Evolutionary conservation across 2,888 invertebrate genomes (phyloP).

Genomic region (Atrina japonica): DNA sequence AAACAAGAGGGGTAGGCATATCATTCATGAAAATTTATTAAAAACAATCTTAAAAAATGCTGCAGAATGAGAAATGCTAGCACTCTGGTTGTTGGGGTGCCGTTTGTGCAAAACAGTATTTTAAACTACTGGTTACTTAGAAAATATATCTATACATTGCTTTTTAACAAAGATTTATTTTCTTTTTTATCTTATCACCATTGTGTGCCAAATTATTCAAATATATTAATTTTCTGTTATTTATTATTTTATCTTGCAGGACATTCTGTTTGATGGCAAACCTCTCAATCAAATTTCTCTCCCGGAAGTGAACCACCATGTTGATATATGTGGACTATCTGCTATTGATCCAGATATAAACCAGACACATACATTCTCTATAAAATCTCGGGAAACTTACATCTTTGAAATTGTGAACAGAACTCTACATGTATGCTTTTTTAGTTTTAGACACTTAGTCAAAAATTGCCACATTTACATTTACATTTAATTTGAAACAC

Average conservation of each 20-base stretch:
- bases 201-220: too few relatives aligned
- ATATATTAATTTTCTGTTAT: neutral
- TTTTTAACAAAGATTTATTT: neutral
- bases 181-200: too few relatives aligned
- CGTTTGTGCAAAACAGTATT: neutral
- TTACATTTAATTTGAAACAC: too few relatives aligned
- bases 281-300: slow-evolving; percentile 36
- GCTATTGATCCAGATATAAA: slow-evolving; percentile 53
- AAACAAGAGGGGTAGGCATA: too few relatives aligned
- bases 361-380: slow-evolving; percentile 50
- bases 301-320: slow-evolving; percentile 43
- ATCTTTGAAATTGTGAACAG: slow-evolving; percentile 41
- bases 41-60: too few relatives aligned
- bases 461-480: too few relatives aligned
- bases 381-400: slow-evolving; percentile 21
- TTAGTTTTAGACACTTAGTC: too few relatives aligned
- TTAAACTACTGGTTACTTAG: neutral
- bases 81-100: too few relatives aligned
- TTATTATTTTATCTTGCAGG: slow-evolving; percentile 42
- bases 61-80: too few relatives aligned
- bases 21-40: too few relatives aligned
- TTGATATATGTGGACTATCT: slow-evolving; percentile 40
- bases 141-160: neutral
- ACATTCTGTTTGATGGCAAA: slow-evolving; percentile 51
- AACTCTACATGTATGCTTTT: slow-evolving; percentile 38